Percentiles rank a stretch among this genome's conserved stretches.
phyloP scores from a whole-genome alignment of 1,140 invertebrate genomes.

The Thalassaphorura encarpata region DNA sequence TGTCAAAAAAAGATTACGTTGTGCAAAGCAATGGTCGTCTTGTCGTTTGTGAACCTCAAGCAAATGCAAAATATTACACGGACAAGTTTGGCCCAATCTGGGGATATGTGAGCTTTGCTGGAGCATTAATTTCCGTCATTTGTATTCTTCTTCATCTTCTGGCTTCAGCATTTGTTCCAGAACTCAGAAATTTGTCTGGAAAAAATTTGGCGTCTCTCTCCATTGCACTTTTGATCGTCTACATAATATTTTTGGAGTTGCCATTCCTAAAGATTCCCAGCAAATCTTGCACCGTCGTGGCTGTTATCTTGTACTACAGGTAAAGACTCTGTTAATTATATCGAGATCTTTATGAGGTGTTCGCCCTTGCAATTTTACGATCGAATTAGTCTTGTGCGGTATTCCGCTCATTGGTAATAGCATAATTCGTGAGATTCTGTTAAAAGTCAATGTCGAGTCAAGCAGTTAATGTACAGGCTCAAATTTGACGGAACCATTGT shows the following conservation, averaged over 20 bases:
- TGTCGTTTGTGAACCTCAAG: constrained; percentile 21
- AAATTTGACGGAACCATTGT: too few species aligned
- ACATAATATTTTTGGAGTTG: constrained; percentile 41
- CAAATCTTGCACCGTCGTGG: constrained; percentile 37
- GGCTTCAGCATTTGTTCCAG: constrained; percentile 40
- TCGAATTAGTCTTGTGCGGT: too few species aligned
- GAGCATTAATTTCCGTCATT: constrained; percentile 42
- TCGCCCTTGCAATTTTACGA: too few species aligned
- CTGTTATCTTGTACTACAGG: constrained; percentile 42
- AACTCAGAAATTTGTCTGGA: constrained; percentile 44
- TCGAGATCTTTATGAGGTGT: too few species aligned
- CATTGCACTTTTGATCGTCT: constrained; percentile 41
- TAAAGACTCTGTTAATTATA: constrained; percentile 13
- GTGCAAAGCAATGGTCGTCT: constrained; percentile 29
- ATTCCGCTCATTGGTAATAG: background rate
- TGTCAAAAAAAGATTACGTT: constrained; percentile 35
- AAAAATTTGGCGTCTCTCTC: constrained; percentile 45
- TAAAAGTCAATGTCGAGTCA: too few species aligned
- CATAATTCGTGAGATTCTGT: too few species aligned
- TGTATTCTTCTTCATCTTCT: constrained; percentile 43
- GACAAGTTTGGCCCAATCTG: constrained; percentile 40
- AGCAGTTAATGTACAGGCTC: too few species aligned
- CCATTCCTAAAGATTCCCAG: constrained; percentile 34
- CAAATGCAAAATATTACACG: constrained; percentile 29
- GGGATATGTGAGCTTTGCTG: constrained; percentile 41